Percentiles rank a stretch among this genome's conserved stretches.
Conservation (phyloP, 2,113 vertebrate species). For the Hemicordylus capensis region DNA sequence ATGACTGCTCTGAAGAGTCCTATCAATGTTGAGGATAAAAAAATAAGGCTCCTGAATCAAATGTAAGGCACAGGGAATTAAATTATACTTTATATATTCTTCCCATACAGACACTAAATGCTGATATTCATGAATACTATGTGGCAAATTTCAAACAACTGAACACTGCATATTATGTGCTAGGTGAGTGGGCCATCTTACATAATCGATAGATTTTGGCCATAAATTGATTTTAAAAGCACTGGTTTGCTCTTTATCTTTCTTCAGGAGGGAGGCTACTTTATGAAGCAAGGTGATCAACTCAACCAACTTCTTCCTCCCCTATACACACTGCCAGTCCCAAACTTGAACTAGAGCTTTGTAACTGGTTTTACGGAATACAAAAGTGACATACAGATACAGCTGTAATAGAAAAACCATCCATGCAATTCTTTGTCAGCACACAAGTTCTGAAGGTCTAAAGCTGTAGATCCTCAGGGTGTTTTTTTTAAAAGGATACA, state of each 20-base stretch:
- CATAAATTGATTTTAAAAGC: not conserved
- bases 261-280: not conserved
- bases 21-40: not conserved
- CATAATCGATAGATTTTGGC: not conserved
- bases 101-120: not conserved
- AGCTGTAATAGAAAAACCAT: constrained; percentile 69
- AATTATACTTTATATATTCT: not conserved
- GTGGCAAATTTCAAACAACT: not conserved
- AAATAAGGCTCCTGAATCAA: fast-evolving
- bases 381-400: constrained; percentile 67
- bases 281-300: constrained; percentile 35
- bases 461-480: constrained; percentile 66
- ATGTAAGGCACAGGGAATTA: fast-evolving
- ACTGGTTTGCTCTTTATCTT: constrained; percentile 17
- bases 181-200: not conserved
- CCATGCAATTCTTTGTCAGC: constrained; percentile 70
- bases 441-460: constrained; percentile 69
- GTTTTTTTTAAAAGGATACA: constrained; percentile 75
- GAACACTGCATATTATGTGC: not conserved
- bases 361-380: constrained; percentile 64
- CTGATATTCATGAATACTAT: not conserved
- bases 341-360: constrained; percentile 46
- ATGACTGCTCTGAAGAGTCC: constrained; percentile 16
- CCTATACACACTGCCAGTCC: constrained; percentile 33
- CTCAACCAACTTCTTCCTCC: constrained; percentile 27